Conservation (phyloP, 2,888 invertebrate species). For the Calameuta filiformis region DNA sequence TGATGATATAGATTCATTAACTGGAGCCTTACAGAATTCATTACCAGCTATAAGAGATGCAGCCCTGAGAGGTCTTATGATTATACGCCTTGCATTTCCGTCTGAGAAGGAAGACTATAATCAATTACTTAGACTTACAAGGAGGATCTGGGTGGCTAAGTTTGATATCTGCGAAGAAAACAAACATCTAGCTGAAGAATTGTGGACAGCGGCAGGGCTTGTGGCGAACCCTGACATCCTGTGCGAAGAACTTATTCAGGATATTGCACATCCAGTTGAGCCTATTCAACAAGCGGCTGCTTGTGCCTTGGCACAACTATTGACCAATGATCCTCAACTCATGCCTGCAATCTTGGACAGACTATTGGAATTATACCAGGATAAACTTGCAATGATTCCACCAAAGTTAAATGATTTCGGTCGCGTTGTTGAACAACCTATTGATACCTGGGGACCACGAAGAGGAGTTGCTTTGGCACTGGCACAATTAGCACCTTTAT, state of each 20-base stretch:
- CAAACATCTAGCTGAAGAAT: constrained; percentile 71
- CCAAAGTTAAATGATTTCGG: constrained; percentile 92
- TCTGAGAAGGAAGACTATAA: constrained; percentile 71
- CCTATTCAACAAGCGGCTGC: constrained; percentile 88
- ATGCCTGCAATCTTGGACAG: constrained; percentile 72
- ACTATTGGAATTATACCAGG: constrained; percentile 79
- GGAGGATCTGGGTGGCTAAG: constrained; percentile 85
- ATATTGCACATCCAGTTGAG: constrained; percentile 84
- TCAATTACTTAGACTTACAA: constrained; percentile 73
- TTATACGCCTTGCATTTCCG: constrained; percentile 74
- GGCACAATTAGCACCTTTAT: constrained; percentile 80
- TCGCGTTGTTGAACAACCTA: constrained; percentile 83
- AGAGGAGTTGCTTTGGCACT: constrained; percentile 89
- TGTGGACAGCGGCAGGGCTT: constrained; percentile 74
- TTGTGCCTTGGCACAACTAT: constrained; percentile 78
- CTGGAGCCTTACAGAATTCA: constrained; percentile 79
- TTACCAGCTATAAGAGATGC: constrained; percentile 81
- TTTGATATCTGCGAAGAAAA: constrained; percentile 85
- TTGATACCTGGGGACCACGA: constrained; percentile 92
- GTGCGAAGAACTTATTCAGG: constrained; percentile 72
- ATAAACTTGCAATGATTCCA: constrained; percentile 83
- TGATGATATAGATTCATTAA: constrained; percentile 80
- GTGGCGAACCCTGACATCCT: constrained; percentile 68
- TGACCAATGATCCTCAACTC: constrained; percentile 69
- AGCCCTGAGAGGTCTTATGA: constrained; percentile 78